Conservation (phyloP, 2,113 vertebrate genomes). For the Oncorhynchus keta region DNA sequence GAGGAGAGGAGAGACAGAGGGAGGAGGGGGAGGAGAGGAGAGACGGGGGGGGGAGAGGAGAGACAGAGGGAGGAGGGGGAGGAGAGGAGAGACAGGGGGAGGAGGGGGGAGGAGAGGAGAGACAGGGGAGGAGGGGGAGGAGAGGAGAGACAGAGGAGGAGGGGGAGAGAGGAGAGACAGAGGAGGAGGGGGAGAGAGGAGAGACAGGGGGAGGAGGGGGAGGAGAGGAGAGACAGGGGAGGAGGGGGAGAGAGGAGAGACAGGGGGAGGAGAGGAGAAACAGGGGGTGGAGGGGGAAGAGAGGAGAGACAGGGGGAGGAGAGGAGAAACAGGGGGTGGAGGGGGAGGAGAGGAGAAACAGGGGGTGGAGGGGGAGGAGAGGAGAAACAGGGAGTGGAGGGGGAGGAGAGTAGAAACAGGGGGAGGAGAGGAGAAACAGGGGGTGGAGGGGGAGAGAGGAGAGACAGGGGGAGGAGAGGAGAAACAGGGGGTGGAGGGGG, state of each 20-base stretch:
- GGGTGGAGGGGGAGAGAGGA: no score
- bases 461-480: no score
- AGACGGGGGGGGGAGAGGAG: background rate
- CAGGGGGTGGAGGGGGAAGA: no score
- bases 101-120: no score
- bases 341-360: background rate
- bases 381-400: background rate
- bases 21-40: background rate
- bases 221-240: background rate
- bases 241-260: no score
- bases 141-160: background rate
- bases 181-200: no score
- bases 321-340: background rate
- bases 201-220: background rate
- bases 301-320: background rate
- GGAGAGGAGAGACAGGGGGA: background rate
- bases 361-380: background rate
- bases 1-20: background rate
- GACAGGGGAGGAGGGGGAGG: no score
- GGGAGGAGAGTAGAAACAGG: no score
- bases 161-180: background rate
- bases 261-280: no score
- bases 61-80: no score
- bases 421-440: no score
- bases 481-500: no score